Base-by-base conservation (phyloP, 2,797 vertebrate genomes). In the Holocentrus rufus region DNA sequence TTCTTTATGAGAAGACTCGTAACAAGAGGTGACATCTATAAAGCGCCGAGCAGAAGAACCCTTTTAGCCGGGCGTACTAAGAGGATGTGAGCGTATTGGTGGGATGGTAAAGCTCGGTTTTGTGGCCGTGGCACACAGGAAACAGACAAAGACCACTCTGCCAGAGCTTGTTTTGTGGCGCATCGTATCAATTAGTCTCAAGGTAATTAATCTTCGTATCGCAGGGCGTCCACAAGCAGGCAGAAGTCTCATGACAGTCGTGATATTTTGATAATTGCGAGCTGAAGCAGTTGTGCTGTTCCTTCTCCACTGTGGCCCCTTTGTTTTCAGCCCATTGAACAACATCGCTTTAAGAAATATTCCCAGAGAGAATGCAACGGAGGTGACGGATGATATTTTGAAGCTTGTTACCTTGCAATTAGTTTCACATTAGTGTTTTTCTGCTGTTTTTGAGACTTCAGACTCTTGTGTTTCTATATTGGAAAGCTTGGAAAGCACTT, bases 81-180 rank as follows among this genome's bases (percentile, higher is more conserved):
- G 25, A 27, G 4, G 85, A 61, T 3, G 71, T 75, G 52, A 70
- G 64, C 54, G 74, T 74, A 66, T 70, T 73, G 69, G 49, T 65
- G 74, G 39, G 36, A 63, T 67, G 49, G 72, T 69, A 70, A 81
- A 79, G 70, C 53, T 73, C 15, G 1, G 85, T 74, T 72, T 77
- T 77, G 77, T 85, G 84, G 82, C 4, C 71, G 56, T 4, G 77
- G 87, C 50, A 79, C 78, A 62, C 85, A 85, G 76, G 52, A 54
- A 66, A 18, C 72, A 78, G 68, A 65, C 79, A 82, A 80, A 83
- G 78, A 82, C 87, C 84, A 84, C 44, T 69, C 22, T 1, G 36
- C 50, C 63, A 82, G 80, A 83, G 74, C 79, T 76, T 77, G n/a
- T 71, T 83, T 87, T 76, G 44, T 80, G 60, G 73, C 81, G 77